Evolutionary conservation across 2,113 vertebrate species (phyloP).

Genomic region (Crotalus horridus): DNA sequence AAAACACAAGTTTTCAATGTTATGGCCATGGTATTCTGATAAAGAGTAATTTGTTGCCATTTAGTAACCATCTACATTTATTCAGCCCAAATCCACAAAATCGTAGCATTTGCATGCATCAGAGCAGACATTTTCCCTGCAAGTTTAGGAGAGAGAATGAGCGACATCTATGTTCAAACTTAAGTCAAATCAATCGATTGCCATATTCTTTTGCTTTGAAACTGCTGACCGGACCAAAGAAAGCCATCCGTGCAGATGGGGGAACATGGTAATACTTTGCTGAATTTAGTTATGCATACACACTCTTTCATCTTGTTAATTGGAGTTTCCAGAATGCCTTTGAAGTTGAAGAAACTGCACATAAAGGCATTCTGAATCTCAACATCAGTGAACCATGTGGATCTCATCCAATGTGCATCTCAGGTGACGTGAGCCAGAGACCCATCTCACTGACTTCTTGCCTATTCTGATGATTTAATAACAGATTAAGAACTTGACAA

Average conservation of each 20-base stretch:
- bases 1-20: background rate
- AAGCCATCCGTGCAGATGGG: background rate
- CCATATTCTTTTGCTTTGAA: background rate
- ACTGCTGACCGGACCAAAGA: background rate
- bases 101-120: background rate
- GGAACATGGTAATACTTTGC: background rate
- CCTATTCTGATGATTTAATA: background rate
- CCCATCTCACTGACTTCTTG: background rate
- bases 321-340: background rate
- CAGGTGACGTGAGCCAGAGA: background rate
- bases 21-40: background rate
- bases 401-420: background rate
- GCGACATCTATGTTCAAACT: background rate
- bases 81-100: background rate
- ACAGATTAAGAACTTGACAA: background rate
- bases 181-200: background rate
- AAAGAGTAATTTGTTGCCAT: background rate
- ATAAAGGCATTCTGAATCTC: background rate
- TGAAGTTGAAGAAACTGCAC: background rate
- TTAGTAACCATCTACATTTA: background rate
- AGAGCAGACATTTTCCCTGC: background rate
- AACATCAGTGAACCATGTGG: background rate
- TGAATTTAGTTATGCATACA: background rate
- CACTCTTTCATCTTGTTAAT: background rate
- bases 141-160: background rate